Evolutionary conservation across 2,888 invertebrate species (phyloP), one percentile per base, ranked within the genome.

Genomic region (Siphlonurus alternatus): DNA sequence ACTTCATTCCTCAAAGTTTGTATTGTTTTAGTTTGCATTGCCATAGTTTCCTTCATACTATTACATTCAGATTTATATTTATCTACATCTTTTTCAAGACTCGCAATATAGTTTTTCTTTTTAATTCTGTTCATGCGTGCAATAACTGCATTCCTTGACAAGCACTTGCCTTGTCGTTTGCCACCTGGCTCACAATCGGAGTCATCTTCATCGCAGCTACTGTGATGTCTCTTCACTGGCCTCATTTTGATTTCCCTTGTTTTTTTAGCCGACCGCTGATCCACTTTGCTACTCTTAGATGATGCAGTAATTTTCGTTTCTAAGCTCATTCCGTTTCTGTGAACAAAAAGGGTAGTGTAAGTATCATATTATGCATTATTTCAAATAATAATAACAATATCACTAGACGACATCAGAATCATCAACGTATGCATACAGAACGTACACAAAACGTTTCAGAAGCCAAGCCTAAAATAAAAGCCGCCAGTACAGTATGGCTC

Each of bases 71-170:
- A 70, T 56, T 76, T 77, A 25, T 79, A 74, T 15, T 73, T 71
- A 1, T 73, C 69, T 0, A 82, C 71, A 67, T 80, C 77, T 25
- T 73, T 75, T 70, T 84, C 84, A 19, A 84, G 74, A 19, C 75
- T 76, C 65, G 81, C 77, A 22, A 84, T 69, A 69, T 84, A 80
- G 38, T 78, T 76, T 70, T 85, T 85, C 69, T 85, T 85, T 59
- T 77, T 79, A 1, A 79, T 76, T 1, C 85, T 77, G 70, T 84
- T 85, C 70, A 82, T 81, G 2, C 84, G 74, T 1, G 85, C 85
- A 74, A 83, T 77, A 38, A 83, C 70, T 0, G 84, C 85, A 72
- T 84, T 85, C 67, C 79, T 76, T 10, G 78, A 78, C 19, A 76
- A 74, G 67, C 78, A 78, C 69, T 73, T 74, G 38, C 38, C 38